Evolutionary conservation across 2,888 invertebrate species (phyloP).

Genomic region (Xylota segnis): DNA sequence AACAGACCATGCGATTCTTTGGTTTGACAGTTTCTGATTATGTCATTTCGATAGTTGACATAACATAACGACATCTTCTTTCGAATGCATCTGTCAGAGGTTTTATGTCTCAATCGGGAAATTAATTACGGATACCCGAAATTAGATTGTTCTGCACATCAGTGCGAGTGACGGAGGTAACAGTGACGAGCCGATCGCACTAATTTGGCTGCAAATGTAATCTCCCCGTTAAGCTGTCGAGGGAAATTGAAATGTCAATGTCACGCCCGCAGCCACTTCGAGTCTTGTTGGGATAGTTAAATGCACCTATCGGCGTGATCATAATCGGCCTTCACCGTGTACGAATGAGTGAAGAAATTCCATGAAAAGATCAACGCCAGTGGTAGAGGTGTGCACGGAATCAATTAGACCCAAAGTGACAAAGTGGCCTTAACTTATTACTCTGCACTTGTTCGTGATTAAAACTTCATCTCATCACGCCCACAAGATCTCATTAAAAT

Average conservation of each 20-base stretch:
- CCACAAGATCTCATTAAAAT: conserved; percentile 23
- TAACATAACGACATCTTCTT: conserved; percentile 52
- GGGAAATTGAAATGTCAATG: conserved; percentile 41
- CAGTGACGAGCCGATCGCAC: conserved; percentile 17
- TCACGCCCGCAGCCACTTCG: conserved; percentile 15
- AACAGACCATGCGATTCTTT: conserved; percentile 66
- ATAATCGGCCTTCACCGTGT: conserved; percentile 16
- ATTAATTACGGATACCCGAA: not conserved
- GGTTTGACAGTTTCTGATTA: conserved; percentile 66
- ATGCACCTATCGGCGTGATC: conserved; percentile 18
- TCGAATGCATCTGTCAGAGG: conserved; percentile 19
- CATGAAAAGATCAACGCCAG: not conserved
- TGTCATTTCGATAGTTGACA: conserved; percentile 61
- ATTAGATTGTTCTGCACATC: conserved; percentile 30
- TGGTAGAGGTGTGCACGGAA: not conserved
- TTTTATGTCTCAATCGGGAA: conserved; percentile 42
- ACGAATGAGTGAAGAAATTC: not conserved
- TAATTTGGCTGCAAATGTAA: not conserved
- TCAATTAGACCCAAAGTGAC: conserved; percentile 15
- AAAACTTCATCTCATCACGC: conserved; percentile 12
- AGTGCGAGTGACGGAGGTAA: conserved; percentile 4
- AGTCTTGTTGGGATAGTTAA: conserved; percentile 28
- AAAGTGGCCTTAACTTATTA: conserved; percentile 6
- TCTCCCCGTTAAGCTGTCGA: not conserved
- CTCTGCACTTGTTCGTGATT: not conserved